A percentile compares a stretch with the other conserved stretches of the same genome.
Evolutionary conservation across 2,113 vertebrate species (phyloP).

Genomic region (Albula glossodonta): DNA sequence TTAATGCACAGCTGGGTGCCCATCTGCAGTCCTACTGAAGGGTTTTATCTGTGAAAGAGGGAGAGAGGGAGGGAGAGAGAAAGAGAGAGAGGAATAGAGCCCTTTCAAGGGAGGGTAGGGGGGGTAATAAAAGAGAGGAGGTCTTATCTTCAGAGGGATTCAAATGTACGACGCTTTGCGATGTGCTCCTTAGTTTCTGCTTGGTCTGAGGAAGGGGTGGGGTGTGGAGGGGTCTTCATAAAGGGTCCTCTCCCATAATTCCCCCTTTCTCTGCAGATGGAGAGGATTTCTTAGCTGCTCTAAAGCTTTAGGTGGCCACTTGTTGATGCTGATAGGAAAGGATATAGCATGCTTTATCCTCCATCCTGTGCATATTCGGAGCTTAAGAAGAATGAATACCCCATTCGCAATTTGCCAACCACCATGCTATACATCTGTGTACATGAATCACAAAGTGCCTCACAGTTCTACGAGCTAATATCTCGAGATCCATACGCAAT

Average conservation of each 20-base stretch:
- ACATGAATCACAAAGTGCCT: no score
- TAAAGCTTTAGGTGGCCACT: not conserved
- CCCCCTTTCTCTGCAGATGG: not conserved
- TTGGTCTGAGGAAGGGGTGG: not conserved
- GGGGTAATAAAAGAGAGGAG: not conserved
- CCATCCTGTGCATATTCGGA: no score
- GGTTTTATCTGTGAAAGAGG: not conserved
- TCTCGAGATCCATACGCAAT: no score
- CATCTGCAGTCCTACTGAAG: not conserved
- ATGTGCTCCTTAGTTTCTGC: not conserved
- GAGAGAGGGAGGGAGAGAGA: not conserved
- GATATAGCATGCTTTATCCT: not conserved
- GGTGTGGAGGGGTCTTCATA: not conserved
- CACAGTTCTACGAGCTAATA: no score
- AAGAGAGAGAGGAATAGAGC: not conserved
- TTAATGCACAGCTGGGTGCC: conserved; percentile 27
- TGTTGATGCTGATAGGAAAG: not conserved
- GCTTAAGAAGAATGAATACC: no score
- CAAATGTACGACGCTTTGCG: not conserved
- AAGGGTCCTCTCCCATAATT: not conserved
- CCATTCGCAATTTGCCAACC: no score
- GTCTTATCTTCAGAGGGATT: not conserved
- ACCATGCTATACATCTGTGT: no score
- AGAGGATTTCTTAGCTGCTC: not conserved
- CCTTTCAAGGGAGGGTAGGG: not conserved